Evolutionary conservation across 2,797 vertebrate species (phyloP).

Genomic region (Lutjanus argentimaculatus): DNA sequence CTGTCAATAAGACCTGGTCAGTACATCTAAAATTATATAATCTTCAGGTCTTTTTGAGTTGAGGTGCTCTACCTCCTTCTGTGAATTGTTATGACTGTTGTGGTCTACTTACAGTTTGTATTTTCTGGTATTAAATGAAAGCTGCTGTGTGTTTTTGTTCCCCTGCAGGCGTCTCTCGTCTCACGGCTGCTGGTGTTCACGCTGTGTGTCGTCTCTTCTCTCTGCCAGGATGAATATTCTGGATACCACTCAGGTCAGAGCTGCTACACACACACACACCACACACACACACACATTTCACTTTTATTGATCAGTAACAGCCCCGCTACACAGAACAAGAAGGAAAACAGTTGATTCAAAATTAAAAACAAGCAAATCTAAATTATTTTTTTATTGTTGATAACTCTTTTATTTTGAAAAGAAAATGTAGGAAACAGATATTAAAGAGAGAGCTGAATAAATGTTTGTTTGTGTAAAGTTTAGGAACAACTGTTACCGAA

Average conservation of each 20-base stretch:
- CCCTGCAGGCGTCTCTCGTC: conserved; percentile 69
- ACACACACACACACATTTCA: neutral
- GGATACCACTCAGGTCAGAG: conserved; percentile 81
- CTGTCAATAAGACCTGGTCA: too few relatives aligned
- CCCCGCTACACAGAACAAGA: neutral
- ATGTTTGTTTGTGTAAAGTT: too few relatives aligned
- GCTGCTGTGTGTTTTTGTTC: neutral
- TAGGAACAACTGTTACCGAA: too few relatives aligned
- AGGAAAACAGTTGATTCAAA: neutral
- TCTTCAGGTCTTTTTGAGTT: too few relatives aligned
- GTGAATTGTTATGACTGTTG: neutral
- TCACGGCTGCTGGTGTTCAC: conserved; percentile 65
- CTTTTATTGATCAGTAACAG: neutral
- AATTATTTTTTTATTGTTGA: neutral
- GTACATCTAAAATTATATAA: too few relatives aligned
- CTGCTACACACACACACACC: neutral
- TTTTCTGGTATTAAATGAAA: neutral
- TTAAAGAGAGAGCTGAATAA: neutral
- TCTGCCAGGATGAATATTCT: conserved; percentile 81
- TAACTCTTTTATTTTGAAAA: neutral
- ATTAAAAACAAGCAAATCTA: too few relatives aligned
- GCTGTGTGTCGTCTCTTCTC: conserved; percentile 62
- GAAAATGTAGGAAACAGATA: neutral
- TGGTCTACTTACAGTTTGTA: neutral
- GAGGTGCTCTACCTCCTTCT: too few relatives aligned